phyloP scores from a whole-genome alignment of 2,888 invertebrate genomes.

The Oasisia sp. region DNA sequence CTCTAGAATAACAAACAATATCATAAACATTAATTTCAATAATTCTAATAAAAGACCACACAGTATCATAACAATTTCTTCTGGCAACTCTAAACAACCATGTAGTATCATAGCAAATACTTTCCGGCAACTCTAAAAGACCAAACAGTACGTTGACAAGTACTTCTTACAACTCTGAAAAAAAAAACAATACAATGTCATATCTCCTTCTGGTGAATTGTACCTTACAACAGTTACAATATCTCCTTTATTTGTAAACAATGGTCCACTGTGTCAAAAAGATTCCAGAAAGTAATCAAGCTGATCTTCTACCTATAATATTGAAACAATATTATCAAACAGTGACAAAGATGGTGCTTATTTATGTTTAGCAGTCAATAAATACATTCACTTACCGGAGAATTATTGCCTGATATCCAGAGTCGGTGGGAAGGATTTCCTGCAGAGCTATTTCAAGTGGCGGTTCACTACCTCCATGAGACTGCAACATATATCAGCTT shows the following conservation, averaged over 20 bases:
- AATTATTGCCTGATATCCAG: background rate
- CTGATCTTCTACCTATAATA: background rate
- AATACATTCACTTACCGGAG: background rate
- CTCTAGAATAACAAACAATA: too few species aligned
- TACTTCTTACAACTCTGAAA: background rate
- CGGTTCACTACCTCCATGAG: background rate
- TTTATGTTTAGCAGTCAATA: background rate
- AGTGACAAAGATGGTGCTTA: background rate
- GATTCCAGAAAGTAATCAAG: background rate
- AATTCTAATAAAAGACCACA: too few species aligned
- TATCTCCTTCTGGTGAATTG: background rate
- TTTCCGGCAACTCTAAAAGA: background rate
- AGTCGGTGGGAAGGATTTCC: constrained; percentile 1
- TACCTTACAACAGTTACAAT: background rate
- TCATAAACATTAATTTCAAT: too few species aligned
- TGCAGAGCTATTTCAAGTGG: background rate
- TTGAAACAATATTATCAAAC: background rate
- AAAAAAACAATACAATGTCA: background rate
- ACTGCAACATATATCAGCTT: background rate
- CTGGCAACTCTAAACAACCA: background rate
- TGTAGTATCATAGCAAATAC: background rate
- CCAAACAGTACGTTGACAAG: background rate
- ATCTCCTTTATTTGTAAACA: too few species aligned
- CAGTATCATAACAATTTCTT: background rate
- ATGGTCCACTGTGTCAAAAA: background rate